These are phyloP conservation scores for Gobiocypris rarus DNA, from an alignment of 2,113 vertebrate species.

Conservation along the genomic window DNA sequence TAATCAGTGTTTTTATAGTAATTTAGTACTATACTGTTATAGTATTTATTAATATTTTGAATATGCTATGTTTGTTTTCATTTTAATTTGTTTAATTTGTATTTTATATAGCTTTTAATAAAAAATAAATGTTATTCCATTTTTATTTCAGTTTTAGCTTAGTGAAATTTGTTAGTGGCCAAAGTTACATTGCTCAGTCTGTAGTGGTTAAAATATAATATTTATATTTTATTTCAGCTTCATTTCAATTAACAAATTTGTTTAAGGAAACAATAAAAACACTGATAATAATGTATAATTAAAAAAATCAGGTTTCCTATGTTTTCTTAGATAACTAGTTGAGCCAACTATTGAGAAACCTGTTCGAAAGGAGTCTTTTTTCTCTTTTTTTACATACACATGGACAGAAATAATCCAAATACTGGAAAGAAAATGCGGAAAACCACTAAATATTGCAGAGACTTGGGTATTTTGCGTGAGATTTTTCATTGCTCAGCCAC, in stretches of 20 bases:
- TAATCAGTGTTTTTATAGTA: neutral
- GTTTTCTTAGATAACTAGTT: too few species aligned
- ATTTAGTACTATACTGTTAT: neutral
- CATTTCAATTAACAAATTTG: neutral
- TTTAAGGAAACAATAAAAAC: too few species aligned
- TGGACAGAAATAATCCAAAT: neutral
- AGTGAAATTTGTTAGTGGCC: neutral
- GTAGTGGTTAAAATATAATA: neutral
- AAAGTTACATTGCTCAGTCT: too few species aligned
- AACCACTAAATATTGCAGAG: neutral
- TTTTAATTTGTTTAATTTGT: too few species aligned
- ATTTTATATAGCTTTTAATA: too few species aligned
- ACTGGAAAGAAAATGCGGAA: neutral
- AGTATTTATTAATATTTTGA: too few species aligned
- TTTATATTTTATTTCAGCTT: neutral
- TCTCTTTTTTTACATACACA: too few species aligned
- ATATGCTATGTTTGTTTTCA: too few species aligned
- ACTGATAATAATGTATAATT: neutral
- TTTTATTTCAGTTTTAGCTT: neutral
- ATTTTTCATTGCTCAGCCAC: neutral
- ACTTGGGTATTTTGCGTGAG: neutral
- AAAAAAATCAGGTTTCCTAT: too few species aligned
- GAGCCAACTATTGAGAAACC: neutral
- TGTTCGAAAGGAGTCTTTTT: neutral
- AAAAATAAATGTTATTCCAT: too few species aligned